Percentiles rank a stretch among this genome's conserved stretches.
phyloP scores from a whole-genome alignment of 2,797 vertebrate species.

The Sciurus vulgaris region DNA sequence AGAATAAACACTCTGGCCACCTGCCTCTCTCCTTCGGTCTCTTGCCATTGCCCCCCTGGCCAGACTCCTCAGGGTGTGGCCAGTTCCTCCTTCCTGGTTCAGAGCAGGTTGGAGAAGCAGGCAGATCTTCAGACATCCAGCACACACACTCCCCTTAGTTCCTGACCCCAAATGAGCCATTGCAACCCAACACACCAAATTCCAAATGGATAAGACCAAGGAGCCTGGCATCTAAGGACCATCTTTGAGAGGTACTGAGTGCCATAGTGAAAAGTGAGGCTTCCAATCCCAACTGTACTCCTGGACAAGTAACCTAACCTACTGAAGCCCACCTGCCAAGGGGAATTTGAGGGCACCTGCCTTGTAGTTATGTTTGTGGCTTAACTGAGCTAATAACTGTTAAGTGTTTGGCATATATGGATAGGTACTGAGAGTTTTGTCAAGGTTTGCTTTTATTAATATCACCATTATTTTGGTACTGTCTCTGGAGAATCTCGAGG shows the following conservation, averaged over 20 bases:
- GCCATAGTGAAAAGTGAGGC: neutral
- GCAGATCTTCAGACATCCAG: neutral
- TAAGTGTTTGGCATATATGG: neutral
- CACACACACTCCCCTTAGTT: neutral
- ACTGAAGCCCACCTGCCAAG: neutral
- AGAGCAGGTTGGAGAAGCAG: neutral
- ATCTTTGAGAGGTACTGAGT: neutral
- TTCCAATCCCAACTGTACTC: neutral
- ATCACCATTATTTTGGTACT: neutral
- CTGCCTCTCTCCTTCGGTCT: neutral
- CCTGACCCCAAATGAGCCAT: neutral
- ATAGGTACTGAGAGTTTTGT: rapidly evolving
- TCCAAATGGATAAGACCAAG: neutral
- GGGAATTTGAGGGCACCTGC: neutral
- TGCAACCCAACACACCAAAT: neutral
- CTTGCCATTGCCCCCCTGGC: neutral
- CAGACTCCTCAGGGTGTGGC: neutral
- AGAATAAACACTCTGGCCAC: neutral
- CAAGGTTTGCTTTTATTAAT: neutral
- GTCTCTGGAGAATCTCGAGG: neutral
- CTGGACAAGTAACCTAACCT: neutral
- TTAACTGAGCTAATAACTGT: neutral
- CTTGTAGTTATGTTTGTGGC: neutral
- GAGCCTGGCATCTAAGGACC: neutral
- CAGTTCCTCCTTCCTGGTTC: neutral